phyloP scores from a whole-genome alignment of 2,797 vertebrate genomes.

The Sebastes vulpes region DNA sequence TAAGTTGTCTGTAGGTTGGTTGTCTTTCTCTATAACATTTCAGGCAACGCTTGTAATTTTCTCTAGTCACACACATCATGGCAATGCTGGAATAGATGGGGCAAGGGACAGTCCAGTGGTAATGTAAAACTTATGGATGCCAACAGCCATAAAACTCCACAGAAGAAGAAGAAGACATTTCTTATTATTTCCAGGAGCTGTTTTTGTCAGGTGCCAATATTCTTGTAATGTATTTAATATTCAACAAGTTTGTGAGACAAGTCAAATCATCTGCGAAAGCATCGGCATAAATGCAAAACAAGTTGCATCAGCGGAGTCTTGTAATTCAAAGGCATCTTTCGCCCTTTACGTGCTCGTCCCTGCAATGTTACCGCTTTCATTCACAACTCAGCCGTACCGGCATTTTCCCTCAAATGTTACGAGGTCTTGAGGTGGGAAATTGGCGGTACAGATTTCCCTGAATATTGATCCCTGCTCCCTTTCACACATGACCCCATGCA shows the following conservation, averaged over 20 bases:
- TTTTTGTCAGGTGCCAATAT: neutral
- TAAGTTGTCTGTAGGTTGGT: too few species aligned
- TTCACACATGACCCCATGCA: neutral
- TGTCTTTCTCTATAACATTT: rapidly evolving
- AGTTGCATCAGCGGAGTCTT: neutral
- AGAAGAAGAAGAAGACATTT: too few species aligned
- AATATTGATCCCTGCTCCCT: neutral
- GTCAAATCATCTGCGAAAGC: neutral
- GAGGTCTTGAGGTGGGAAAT: neutral
- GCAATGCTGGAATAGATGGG: too few species aligned
- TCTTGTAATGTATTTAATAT: neutral
- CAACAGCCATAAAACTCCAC: too few species aligned
- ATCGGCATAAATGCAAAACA: neutral
- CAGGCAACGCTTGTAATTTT: too few species aligned
- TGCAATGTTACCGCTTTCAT: neutral
- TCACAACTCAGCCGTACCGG: neutral
- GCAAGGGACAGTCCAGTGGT: too few species aligned
- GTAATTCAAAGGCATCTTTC: neutral
- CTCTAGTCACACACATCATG: too few species aligned
- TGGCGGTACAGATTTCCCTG: neutral
- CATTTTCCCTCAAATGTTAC: neutral
- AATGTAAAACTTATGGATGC: too few species aligned
- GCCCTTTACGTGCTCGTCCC: neutral
- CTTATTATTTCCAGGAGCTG: neutral
- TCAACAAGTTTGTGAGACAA: neutral